Percentiles rank a stretch among this genome's conserved stretches.
Conservation (phyloP, 2,797 vertebrate species). For the Gouania willdenowi region DNA sequence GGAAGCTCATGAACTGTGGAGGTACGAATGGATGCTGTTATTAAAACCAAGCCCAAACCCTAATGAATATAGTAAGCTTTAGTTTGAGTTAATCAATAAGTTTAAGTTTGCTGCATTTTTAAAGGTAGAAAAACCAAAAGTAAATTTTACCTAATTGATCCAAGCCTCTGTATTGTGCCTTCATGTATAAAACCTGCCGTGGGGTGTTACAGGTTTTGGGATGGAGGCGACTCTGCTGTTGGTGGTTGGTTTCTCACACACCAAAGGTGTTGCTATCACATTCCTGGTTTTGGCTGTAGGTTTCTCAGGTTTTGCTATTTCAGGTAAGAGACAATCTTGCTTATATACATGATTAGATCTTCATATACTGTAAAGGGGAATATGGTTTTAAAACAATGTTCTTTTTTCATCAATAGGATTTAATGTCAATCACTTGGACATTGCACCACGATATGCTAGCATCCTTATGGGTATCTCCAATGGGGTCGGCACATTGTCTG, state of each 20-base stretch:
- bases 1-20: conserved; percentile 93
- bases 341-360: no score
- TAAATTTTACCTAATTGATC: no score
- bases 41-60: no score
- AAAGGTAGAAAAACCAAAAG: no score
- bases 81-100: no score
- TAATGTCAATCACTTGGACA: conserved; percentile 92
- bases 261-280: conserved; percentile 84
- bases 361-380: no score
- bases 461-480: conserved; percentile 95
- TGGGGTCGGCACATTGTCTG: conserved; percentile 88
- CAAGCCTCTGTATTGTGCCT: no score
- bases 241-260: conserved; percentile 91
- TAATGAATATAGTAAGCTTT: no score
- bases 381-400: background rate
- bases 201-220: conserved; percentile 84
- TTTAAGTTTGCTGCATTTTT: no score
- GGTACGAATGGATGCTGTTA: no score
- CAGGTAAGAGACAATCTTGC: conserved; percentile 71
- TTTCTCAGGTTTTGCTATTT: conserved; percentile 92
- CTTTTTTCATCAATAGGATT: conserved; percentile 84
- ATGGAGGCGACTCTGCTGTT: conserved; percentile 89
- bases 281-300: conserved; percentile 90
- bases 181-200: no score
- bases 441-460: conserved; percentile 89